Evolutionary conservation across 2,888 invertebrate species (phyloP).

Genomic region (Melanostoma scalare): DNA sequence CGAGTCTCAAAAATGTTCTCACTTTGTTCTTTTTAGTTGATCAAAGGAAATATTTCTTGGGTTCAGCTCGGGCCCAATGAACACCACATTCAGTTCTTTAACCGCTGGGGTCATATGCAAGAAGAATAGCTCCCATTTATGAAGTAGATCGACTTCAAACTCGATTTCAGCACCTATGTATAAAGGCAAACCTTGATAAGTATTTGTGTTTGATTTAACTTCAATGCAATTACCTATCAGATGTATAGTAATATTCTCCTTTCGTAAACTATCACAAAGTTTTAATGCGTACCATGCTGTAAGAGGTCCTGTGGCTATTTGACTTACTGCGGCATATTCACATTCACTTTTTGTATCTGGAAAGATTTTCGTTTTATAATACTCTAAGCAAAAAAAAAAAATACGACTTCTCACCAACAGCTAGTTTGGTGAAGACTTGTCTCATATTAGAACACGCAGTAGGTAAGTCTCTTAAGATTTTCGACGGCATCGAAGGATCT

Average conservation of each 20-base stretch:
- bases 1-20: constrained; percentile 55
- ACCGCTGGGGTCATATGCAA: constrained; percentile 85
- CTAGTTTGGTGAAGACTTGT: constrained; percentile 77
- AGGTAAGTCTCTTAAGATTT: constrained; percentile 79
- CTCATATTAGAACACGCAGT: constrained; percentile 76
- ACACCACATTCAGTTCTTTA: constrained; percentile 84
- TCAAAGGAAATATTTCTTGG: constrained; percentile 84
- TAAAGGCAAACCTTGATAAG: neutral
- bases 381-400: neutral
- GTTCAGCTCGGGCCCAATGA: constrained; percentile 87
- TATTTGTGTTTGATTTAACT: neutral
- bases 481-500: constrained; percentile 84
- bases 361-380: constrained; percentile 16
- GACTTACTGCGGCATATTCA: constrained; percentile 86
- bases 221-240: constrained; percentile 76
- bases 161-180: constrained; percentile 86
- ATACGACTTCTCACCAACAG: constrained; percentile 75
- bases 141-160: constrained; percentile 87
- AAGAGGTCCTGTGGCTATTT: constrained; percentile 86
- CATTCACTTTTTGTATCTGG: constrained; percentile 83
- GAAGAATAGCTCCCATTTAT: constrained; percentile 88
- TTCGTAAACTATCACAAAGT: constrained; percentile 75
- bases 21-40: constrained; percentile 84
- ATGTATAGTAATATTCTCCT: constrained; percentile 78
- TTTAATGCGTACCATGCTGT: constrained; percentile 85